These are phyloP conservation scores for Tetragnatha versicolor DNA, from an alignment of 1,140 invertebrate genomes.

Conservation along the genomic window DNA sequence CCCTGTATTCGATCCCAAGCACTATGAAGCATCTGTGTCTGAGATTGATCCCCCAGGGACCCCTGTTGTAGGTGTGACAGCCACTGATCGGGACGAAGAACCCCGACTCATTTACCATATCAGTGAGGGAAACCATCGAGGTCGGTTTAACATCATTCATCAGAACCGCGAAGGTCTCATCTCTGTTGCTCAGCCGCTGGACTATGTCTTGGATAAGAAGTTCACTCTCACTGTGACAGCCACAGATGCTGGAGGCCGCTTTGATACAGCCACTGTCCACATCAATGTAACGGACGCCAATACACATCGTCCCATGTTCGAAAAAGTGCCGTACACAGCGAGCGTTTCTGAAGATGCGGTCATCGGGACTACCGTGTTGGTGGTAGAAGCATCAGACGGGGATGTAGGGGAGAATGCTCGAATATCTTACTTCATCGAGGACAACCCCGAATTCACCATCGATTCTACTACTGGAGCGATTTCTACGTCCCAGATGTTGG, in stretches of 20 bases:
- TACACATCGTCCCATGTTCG: slow-evolving; percentile 89
- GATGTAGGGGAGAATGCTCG: slow-evolving; percentile 93
- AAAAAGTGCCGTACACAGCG: slow-evolving; percentile 88
- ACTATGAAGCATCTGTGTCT: slow-evolving; percentile 84
- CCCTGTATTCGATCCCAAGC: slow-evolving; percentile 72
- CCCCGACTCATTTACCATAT: slow-evolving; percentile 86
- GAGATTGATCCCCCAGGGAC: slow-evolving; percentile 90
- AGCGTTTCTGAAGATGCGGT: slow-evolving; percentile 90
- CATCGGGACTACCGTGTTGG: slow-evolving; percentile 86
- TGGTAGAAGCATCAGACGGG: slow-evolving; percentile 88
- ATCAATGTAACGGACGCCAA: slow-evolving; percentile 95
- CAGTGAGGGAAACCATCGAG: slow-evolving; percentile 83
- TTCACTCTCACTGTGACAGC: slow-evolving; percentile 74
- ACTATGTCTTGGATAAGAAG: slow-evolving; percentile 67
- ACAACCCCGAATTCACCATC: slow-evolving; percentile 80
- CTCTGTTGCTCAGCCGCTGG: slow-evolving; percentile 86
- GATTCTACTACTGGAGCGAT: slow-evolving; percentile 87
- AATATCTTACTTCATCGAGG: slow-evolving; percentile 68
- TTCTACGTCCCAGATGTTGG: slow-evolving; percentile 79
- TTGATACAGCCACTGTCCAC: slow-evolving; percentile 86
- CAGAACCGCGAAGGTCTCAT: slow-evolving; percentile 89
- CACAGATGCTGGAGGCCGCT: slow-evolving; percentile 84
- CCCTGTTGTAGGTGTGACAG: slow-evolving; percentile 85
- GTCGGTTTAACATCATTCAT: slow-evolving; percentile 85
- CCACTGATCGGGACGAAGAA: slow-evolving; percentile 91